These are phyloP conservation scores for Euwallacea fornicatus DNA, from an alignment of 1,140 invertebrate genomes.

Conservation along the genomic window DNA sequence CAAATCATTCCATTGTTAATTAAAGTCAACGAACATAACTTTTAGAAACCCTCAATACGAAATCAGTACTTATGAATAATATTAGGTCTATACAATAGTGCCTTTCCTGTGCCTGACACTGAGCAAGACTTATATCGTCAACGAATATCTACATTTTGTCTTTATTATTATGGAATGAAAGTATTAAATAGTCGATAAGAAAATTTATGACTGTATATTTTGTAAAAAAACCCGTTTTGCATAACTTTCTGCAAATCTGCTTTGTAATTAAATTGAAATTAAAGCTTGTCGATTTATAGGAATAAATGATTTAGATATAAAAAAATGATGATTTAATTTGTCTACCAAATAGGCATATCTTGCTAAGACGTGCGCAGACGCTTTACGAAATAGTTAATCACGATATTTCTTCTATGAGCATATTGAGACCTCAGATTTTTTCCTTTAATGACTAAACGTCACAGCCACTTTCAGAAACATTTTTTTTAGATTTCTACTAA, in stretches of 20 bases:
- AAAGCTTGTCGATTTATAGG: slow-evolving; percentile 43
- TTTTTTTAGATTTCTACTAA: no score
- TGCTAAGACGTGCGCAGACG: no score
- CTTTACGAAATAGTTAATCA: no score
- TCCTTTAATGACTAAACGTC: no score
- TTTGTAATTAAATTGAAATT: slow-evolving; percentile 45
- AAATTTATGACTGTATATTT: slow-evolving; percentile 46
- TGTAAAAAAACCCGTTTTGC: slow-evolving; percentile 45
- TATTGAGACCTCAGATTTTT: no score
- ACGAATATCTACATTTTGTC: slow-evolving; percentile 8
- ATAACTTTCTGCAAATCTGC: slow-evolving; percentile 42
- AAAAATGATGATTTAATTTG: no score
- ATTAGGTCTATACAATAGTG: slow-evolving; percentile 40
- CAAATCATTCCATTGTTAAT: slow-evolving; percentile 23
- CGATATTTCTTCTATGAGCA: no score
- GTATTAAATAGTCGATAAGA: slow-evolving; percentile 43
- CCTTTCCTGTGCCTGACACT: slow-evolving; percentile 43
- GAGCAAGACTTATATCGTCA: slow-evolving; percentile 8
- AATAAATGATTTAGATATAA: slow-evolving; percentile 34
- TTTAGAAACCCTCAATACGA: slow-evolving; percentile 32
- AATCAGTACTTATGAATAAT: slow-evolving; percentile 40
- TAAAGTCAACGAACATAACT: slow-evolving; percentile 12
- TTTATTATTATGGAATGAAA: slow-evolving; percentile 33
- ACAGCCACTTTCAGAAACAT: no score
- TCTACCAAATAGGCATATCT: no score